Evolutionary conservation across 92 coral and sea anemone genomes (phyloP).

Genomic region (Epizoanthus scotinus): DNA sequence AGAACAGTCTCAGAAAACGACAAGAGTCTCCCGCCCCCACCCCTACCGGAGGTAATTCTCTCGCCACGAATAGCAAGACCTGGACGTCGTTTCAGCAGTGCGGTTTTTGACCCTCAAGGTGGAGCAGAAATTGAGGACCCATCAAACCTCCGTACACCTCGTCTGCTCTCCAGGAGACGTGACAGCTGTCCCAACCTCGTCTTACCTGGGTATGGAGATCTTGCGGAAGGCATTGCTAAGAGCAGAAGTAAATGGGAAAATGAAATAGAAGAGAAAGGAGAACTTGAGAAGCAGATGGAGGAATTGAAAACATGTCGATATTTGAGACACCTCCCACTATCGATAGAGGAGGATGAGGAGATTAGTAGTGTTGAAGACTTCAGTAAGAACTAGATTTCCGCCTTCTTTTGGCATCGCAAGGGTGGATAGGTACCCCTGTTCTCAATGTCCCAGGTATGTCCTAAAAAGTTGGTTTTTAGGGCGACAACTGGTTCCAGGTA

Average conservation of each 20-base stretch:
- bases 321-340: slow-evolving; percentile 23
- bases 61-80: slow-evolving; percentile 1
- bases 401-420: no score
- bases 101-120: background rate
- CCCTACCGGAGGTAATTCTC: background rate
- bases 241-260: background rate
- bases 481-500: no score
- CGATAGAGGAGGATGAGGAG: slow-evolving; percentile 23
- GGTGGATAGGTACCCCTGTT: no score
- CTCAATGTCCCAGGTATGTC: no score
- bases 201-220: background rate
- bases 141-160: background rate
- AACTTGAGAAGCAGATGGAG: slow-evolving; percentile 21
- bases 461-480: no score
- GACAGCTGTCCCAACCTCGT: background rate
- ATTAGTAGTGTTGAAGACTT: background rate
- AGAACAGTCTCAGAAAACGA: background rate
- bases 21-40: background rate
- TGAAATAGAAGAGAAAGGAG: slow-evolving; percentile 3
- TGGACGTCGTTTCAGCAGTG: background rate
- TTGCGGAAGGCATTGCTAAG: background rate
- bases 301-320: slow-evolving; percentile 30
- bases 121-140: background rate
- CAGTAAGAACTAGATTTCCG: background rate
- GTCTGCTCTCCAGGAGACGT: background rate